These are phyloP conservation scores for Julus scandinavius DNA, from an alignment of 2,888 invertebrate genomes.

Conservation along the genomic window DNA sequence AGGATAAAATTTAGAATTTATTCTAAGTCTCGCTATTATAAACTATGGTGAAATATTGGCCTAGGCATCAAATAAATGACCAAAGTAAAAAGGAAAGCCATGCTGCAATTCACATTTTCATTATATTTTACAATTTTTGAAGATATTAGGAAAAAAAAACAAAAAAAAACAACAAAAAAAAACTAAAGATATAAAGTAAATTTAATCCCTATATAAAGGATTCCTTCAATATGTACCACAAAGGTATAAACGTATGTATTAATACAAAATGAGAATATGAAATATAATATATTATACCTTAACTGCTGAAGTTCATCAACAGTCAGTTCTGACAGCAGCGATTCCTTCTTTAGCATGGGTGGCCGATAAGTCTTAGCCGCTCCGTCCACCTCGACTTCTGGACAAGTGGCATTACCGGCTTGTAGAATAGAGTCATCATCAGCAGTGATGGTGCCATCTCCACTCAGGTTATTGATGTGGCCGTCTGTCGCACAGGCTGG, in stretches of 20 bases:
- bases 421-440: slow-evolving; percentile 5
- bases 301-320: background rate
- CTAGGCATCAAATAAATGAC: too few relatives aligned
- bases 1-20: too few relatives aligned
- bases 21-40: too few relatives aligned
- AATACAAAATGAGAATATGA: background rate
- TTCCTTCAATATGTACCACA: background rate
- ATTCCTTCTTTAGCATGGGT: background rate
- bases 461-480: background rate
- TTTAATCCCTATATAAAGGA: background rate
- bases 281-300: background rate
- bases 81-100: too few relatives aligned
- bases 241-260: background rate
- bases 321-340: background rate
- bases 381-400: background rate
- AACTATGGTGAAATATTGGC: too few relatives aligned
- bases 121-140: too few relatives aligned
- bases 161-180: too few relatives aligned
- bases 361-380: background rate
- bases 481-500: background rate
- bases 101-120: too few relatives aligned
- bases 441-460: background rate
- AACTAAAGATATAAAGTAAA: too few relatives aligned
- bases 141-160: too few relatives aligned
- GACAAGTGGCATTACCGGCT: background rate